Percentiles rank a stretch among this genome's conserved stretches.
phyloP scores from a whole-genome alignment of 1,140 invertebrate genomes.

The Diorhabda elongata region DNA sequence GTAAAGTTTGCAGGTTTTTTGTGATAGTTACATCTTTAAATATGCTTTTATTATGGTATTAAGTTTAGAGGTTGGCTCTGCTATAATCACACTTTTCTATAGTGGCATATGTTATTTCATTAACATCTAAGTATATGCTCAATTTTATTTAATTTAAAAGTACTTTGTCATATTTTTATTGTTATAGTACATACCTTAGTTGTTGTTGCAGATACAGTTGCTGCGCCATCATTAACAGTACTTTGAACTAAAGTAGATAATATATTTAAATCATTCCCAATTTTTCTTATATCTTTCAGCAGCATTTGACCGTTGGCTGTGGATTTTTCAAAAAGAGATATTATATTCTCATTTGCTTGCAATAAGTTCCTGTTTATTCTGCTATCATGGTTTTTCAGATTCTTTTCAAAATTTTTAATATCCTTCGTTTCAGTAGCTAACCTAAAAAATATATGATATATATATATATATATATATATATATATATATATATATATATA shows the following conservation, averaged over 20 bases:
- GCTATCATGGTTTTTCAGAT: constrained; percentile 37
- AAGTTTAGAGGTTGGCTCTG: too few relatives aligned
- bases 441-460: constrained; percentile 19
- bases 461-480: too few relatives aligned
- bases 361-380: constrained; percentile 30
- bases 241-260: constrained; percentile 22
- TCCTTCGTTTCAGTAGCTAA: constrained; percentile 37
- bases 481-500: too few relatives aligned
- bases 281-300: constrained; percentile 19
- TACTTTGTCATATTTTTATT: neutral
- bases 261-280: constrained; percentile 19
- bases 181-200: neutral
- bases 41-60: too few relatives aligned
- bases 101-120: too few relatives aligned
- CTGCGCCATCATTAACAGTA: neutral
- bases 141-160: too few relatives aligned
- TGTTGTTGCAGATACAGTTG: neutral
- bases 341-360: constrained; percentile 32
- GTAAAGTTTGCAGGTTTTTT: too few relatives aligned
- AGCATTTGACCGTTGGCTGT: constrained; percentile 20
- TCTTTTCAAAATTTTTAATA: constrained; percentile 39
- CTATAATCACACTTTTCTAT: too few relatives aligned
- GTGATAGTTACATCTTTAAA: too few relatives aligned
- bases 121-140: too few relatives aligned
- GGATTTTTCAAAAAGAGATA: constrained; percentile 31